Conservation (phyloP, 2,888 invertebrate species). For the Hirudinaria manillensis region DNA sequence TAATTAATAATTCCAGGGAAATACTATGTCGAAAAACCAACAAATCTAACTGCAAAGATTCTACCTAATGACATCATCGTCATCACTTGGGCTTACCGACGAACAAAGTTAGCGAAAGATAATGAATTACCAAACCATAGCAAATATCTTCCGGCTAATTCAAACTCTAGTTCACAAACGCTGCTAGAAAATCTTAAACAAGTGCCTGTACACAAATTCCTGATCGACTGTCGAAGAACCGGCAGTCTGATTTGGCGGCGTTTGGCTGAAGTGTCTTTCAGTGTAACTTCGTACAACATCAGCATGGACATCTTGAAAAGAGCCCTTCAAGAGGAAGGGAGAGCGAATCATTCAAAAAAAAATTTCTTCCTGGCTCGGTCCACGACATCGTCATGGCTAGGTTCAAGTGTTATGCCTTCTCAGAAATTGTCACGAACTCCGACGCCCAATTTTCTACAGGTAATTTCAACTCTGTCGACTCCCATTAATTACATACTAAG, state of each 20-base stretch:
- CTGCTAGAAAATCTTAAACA: not conserved
- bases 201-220: not conserved
- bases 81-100: not conserved
- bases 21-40: not conserved
- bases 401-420: not conserved
- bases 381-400: not conserved
- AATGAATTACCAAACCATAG: not conserved
- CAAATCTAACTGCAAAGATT: slow-evolving; percentile 7
- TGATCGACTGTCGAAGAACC: not conserved
- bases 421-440: not conserved
- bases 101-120: too few species aligned
- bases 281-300: slow-evolving; percentile 18
- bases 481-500: too few species aligned
- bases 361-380: not conserved
- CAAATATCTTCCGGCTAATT: not conserved
- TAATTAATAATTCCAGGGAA: too few species aligned
- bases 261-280: not conserved
- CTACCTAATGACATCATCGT: not conserved
- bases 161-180: not conserved
- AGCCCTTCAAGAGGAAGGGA: not conserved
- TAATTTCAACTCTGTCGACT: too few species aligned
- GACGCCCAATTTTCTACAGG: not conserved
- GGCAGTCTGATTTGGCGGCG: slow-evolving; percentile 12
- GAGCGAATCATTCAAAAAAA: not conserved
- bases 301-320: not conserved